Conservation (phyloP, 2,797 vertebrate genomes). For the Otolemur crassicaudatus region DNA sequence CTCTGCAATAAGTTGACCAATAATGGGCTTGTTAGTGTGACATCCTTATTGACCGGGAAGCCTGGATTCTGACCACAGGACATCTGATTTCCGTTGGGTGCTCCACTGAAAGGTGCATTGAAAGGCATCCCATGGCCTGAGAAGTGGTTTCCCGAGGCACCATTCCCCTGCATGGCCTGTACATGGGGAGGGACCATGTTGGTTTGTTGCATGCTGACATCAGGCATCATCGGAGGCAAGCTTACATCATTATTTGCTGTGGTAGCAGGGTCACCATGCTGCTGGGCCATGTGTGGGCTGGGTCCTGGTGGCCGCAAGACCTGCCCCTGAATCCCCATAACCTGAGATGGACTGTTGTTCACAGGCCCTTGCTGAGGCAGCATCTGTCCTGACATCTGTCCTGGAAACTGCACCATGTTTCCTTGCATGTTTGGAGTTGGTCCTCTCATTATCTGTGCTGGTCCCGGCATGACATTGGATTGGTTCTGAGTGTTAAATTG, state of each 20-base stretch:
- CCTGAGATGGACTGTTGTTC: conserved; percentile 94
- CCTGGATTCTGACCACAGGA: conserved; percentile 94
- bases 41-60: conserved; percentile 97
- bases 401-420: conserved; percentile 95
- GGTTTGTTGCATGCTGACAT: conserved; percentile 94
- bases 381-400: conserved; percentile 93
- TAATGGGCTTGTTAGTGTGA: conserved; percentile 97
- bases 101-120: conserved; percentile 92
- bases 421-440: conserved; percentile 94
- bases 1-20: conserved; percentile 99
- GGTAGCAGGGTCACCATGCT: conserved; percentile 91
- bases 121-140: conserved; percentile 94
- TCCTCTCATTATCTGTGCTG: conserved; percentile 96
- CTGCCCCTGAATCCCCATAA: conserved; percentile 95
- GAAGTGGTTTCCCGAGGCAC: conserved; percentile 91
- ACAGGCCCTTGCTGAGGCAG: conserved; percentile 93
- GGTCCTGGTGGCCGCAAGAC: conserved; percentile 92
- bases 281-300: conserved; percentile 90
- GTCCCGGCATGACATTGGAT: conserved; percentile 92
- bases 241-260: conserved; percentile 89
- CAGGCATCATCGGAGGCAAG: conserved; percentile 95
- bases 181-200: conserved; percentile 96
- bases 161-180: conserved; percentile 94
- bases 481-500: conserved; percentile 94
- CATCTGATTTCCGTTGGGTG: conserved; percentile 92